phyloP scores from a whole-genome alignment of 2,888 invertebrate genomes.

The Scaeva pyrastri region DNA sequence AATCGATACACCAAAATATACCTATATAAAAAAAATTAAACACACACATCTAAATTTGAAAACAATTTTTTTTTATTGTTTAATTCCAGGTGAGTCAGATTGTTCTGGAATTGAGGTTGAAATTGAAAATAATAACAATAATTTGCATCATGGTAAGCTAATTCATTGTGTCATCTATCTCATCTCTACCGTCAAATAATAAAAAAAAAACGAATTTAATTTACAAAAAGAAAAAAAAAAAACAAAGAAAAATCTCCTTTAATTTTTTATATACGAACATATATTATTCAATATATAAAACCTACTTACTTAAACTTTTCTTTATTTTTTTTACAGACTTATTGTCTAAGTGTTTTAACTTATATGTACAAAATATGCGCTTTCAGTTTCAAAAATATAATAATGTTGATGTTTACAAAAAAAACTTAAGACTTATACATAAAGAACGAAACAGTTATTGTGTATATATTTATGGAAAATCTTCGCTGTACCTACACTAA shows the following conservation, averaged over 20 bases:
- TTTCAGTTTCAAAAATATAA: constrained; percentile 48
- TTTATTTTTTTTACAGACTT: constrained; percentile 70
- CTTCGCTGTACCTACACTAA: constrained; percentile 40
- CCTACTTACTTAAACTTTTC: constrained; percentile 61
- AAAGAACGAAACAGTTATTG: constrained; percentile 41
- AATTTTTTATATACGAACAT: constrained; percentile 36
- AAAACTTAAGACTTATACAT: neutral
- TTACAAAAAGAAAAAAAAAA: constrained; percentile 32
- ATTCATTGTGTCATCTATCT: constrained; percentile 83
- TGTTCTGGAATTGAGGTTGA: constrained; percentile 84
- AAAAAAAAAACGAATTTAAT: constrained; percentile 49
- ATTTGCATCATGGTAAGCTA: constrained; percentile 84
- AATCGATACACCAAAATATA: constrained; percentile 12
- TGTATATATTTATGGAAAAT: constrained; percentile 49
- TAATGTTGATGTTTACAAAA: constrained; percentile 47
- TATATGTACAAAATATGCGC: constrained; percentile 61
- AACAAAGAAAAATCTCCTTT: constrained; percentile 56
- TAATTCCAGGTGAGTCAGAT: constrained; percentile 83
- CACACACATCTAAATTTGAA: constrained; percentile 34
- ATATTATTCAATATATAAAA: constrained; percentile 22
- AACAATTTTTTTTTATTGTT: constrained; percentile 53
- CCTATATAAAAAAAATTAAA: constrained; percentile 16
- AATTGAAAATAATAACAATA: constrained; percentile 84
- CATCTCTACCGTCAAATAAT: constrained; percentile 79
- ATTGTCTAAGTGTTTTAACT: constrained; percentile 63